Conservation (phyloP, 2,797 vertebrate species). For the Sternotherus odoratus region DNA sequence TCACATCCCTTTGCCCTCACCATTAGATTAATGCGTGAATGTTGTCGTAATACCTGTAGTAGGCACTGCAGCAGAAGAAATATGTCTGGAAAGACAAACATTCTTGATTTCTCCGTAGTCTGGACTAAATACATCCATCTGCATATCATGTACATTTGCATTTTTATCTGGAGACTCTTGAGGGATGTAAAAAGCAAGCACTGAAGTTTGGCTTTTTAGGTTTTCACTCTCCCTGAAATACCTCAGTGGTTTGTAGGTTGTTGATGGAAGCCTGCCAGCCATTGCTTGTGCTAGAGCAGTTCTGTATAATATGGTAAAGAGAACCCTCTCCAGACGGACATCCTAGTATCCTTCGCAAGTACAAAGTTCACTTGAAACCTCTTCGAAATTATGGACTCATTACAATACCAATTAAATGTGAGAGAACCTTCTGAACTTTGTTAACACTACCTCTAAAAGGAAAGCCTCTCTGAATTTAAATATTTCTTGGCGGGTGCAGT, state of each 20-base stretch:
- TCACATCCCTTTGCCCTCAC: neutral
- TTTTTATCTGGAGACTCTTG: neutral
- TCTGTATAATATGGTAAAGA: neutral
- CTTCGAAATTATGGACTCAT: neutral
- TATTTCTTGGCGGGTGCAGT: neutral
- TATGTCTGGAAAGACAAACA: neutral
- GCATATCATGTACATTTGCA: neutral
- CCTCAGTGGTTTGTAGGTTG: neutral
- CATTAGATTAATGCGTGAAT: neutral
- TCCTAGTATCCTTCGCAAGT: neutral
- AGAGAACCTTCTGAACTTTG: neutral
- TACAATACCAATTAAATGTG: neutral
- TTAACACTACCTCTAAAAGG: neutral
- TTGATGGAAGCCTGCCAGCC: neutral
- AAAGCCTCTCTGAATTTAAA: neutral
- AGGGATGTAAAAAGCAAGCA: neutral
- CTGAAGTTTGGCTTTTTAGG: neutral
- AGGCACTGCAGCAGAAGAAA: neutral
- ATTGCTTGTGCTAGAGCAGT: neutral
- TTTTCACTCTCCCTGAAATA: neutral
- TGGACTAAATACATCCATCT: neutral
- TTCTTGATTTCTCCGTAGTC: neutral
- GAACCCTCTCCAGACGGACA: too few species aligned
- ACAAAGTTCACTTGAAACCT: neutral
- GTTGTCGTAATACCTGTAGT: neutral